phyloP scores from a whole-genome alignment of 1,140 invertebrate species.

The Nylanderia fulva region DNA sequence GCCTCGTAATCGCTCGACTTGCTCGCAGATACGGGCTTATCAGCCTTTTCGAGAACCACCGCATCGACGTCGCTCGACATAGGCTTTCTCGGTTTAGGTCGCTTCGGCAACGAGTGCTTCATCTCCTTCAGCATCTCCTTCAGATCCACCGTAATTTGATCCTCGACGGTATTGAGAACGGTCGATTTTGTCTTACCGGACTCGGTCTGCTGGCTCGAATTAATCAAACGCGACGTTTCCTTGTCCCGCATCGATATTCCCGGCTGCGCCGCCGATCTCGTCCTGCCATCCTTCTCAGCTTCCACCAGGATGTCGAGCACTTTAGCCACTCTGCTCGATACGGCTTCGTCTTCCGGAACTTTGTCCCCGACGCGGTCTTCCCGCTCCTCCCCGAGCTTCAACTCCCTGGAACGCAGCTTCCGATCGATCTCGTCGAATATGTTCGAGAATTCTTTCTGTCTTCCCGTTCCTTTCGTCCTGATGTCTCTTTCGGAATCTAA shows the following conservation, averaged over 20 bases:
- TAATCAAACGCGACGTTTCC: constrained; percentile 32
- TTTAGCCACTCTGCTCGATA: constrained; percentile 76
- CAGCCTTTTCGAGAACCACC: constrained; percentile 32
- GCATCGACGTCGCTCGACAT: constrained; percentile 35
- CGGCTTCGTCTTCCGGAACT: constrained; percentile 61
- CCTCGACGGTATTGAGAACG: constrained; percentile 79
- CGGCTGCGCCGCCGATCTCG: constrained; percentile 30
- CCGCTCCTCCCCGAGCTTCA: constrained; percentile 59
- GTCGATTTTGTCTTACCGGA: constrained; percentile 70
- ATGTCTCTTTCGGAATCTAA: constrained; percentile 31
- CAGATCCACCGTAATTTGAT: constrained; percentile 85
- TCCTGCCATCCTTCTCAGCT: constrained; percentile 71
- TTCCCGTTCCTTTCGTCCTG: neutral
- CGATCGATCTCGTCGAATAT: constrained; percentile 83
- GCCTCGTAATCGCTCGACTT: constrained; percentile 68
- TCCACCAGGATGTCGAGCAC: constrained; percentile 77
- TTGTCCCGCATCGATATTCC: constrained; percentile 61
- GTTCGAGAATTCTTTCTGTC: constrained; percentile 77
- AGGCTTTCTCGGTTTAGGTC: constrained; percentile 75
- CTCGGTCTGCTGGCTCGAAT: constrained; percentile 49
- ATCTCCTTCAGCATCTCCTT: constrained; percentile 89
- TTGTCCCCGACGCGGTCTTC: constrained; percentile 37
- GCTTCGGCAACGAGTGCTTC: constrained; percentile 89
- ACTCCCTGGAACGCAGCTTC: constrained; percentile 74
- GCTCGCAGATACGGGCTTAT: constrained; percentile 15